Base-by-base conservation (phyloP, 2,797 vertebrate genomes). In the Babyrousa celebensis region DNA sequence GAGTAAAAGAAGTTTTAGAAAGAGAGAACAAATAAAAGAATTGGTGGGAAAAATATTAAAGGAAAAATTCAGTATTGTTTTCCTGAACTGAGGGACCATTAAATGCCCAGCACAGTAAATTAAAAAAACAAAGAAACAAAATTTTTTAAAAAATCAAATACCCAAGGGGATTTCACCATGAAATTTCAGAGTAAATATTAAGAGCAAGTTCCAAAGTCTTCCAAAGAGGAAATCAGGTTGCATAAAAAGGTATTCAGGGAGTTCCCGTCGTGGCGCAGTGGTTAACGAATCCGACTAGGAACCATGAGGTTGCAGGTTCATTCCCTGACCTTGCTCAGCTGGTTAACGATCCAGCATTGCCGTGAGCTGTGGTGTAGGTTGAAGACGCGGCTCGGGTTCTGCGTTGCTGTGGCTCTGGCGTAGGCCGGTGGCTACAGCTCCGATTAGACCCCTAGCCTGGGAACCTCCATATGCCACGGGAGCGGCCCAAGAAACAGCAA, bases 181-280 rank as follows among this genome's bases (percentile, higher is more conserved):
- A 62, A 48, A 86, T 93, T 86, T 79, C 63, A 62, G n/a, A 25
- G 65, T 93, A 71, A 90, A 71, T 87, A 80, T n/a, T 80, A 71
- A n/a, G 25, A n/a, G 14, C 56, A 87, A 72, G 5, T 54, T 78
- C 40, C 63, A n/a, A 63, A 63, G n/a, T n/a, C 14, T 6, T 36
- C n/a, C 72, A 93, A 75, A 80, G 40, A 62, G 14, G 72, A 88
- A 80, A n/a, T 54, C 20, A 87, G n/a, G 43, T 29, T 23, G 18
- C 23, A 72, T n/a, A 63, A 62, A 62, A 20, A n/a, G 63, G 48
- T 48, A 48, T 48, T 48, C 43, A 48, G 43, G 43, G 43, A 5
- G 43, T 48, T 48, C 43, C 43, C 43, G 6, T 48, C 43, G 1
- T 48, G 43, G 43, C 43, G 6, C 43, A 48, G 43, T 48, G 43